Evolutionary conservation across 1,140 invertebrate genomes (phyloP).

Genomic region (Cataglyphis hispanica): DNA sequence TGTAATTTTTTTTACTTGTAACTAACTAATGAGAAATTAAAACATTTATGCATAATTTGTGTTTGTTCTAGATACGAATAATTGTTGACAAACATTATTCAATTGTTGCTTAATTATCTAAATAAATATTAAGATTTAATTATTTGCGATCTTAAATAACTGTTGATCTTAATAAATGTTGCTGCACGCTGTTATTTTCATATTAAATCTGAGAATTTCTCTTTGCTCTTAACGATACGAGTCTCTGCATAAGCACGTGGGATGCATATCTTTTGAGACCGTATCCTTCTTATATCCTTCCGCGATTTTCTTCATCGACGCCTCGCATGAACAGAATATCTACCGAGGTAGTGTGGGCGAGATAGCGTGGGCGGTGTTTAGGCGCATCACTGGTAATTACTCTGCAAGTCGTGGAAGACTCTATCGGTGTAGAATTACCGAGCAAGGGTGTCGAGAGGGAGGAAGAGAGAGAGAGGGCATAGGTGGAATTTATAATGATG

Average conservation of each 20-base stretch:
- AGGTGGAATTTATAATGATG: constrained; percentile 75
- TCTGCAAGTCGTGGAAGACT: constrained; percentile 76
- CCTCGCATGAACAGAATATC: constrained; percentile 33
- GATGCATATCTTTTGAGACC: constrained; percentile 16
- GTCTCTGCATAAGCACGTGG: constrained; percentile 33
- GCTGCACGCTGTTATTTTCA: constrained; percentile 3
- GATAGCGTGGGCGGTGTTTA: constrained; percentile 79
- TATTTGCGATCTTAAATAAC: constrained; percentile 15
- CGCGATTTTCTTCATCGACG: constrained; percentile 43
- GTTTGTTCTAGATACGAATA: background rate
- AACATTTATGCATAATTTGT: background rate
- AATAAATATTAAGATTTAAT: constrained; percentile 22
- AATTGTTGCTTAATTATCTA: constrained; percentile 31
- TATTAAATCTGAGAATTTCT: background rate
- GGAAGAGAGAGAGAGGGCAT: constrained; percentile 42
- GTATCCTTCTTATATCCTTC: constrained; percentile 9
- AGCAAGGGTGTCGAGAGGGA: constrained; percentile 40
- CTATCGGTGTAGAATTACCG: constrained; percentile 79
- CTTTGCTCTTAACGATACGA: background rate
- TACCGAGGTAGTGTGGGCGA: constrained; percentile 68
- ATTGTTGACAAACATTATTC: constrained; percentile 27
- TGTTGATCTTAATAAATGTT: background rate
- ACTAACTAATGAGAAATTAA: background rate
- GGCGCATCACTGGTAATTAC: constrained; percentile 79
- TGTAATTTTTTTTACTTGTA: background rate